Evolutionary conservation across 2,797 vertebrate genomes (phyloP), one percentile per base, ranked within the genome.

Genomic region (Melanotaenia parkinsoni): DNA sequence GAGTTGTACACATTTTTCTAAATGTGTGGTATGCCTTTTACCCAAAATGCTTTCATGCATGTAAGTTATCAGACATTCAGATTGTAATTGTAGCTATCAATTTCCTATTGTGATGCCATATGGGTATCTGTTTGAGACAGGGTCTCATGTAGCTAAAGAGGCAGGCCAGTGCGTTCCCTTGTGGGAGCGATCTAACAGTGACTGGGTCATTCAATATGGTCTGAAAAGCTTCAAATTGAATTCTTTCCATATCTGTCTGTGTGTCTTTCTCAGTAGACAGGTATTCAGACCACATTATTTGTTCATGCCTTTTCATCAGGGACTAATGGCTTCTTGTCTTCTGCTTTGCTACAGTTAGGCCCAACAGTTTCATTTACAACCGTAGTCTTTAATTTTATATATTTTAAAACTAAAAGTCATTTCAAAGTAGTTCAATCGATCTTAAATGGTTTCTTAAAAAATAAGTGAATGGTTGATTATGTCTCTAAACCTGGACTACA

Each of bases 121-220:
- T 74, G 30, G 54, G 68, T 43, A 8, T 81, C 38, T 74, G 51
- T 37, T 56, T 67, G 37, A 70, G 73, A 79, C 71, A 63, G 32
- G 43, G 77, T 79, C 69, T 81, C 64, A 59, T 80, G 80, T 75
- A 62, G 69, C 80, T 72, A 8, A 63, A 81, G 74, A 74, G 58
- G 70, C 73, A 59, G 69, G 11, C 63, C 37, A 35, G 40, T 47
- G 60, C 67, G 56, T 80, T 87, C 81, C 78, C 82, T 56, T 33
- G 77, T 77, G 76, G 57, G 54, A 74, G 32, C 51, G 74, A 86
- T 76, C 56, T 63, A 75, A 84, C 82, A 80, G 84, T 75, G 76
- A 76, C 63, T 4, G 6, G 57, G 67, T 85, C 81, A 75, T 86
- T 88, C 70, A 76, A 72, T 84, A 88, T 80, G 50, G 50, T 56